Conservation (phyloP, 2,888 invertebrate species). For the Pachliopta kotzebuea region DNA sequence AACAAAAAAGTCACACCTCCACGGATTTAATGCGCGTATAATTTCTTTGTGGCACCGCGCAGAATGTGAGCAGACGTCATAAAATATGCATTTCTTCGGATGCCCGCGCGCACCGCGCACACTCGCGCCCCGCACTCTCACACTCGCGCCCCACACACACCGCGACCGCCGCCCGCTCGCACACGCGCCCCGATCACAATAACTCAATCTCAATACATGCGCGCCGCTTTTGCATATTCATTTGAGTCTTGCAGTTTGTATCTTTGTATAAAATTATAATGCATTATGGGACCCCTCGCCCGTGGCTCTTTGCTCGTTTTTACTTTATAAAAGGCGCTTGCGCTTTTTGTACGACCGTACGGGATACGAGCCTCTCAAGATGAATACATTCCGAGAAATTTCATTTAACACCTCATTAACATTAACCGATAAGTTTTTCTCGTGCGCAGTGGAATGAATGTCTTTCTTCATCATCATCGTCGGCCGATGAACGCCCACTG, state of each 20-base stretch:
- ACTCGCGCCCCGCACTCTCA: constrained; percentile 34
- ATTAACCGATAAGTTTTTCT: constrained; percentile 11
- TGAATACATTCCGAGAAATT: constrained; percentile 24
- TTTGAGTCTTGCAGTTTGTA: constrained; percentile 71
- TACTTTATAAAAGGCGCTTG: constrained; percentile 46
- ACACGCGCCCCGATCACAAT: constrained; percentile 63
- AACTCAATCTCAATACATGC: constrained; percentile 73
- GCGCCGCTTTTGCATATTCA: constrained; percentile 76
- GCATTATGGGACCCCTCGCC: constrained; percentile 69
- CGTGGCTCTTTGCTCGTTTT: constrained; percentile 49
- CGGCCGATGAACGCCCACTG: too few relatives aligned
- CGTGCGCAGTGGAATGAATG: too few relatives aligned
- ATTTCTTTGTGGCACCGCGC: constrained; percentile 81
- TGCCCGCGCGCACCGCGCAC: constrained; percentile 47
- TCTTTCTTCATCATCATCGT: too few relatives aligned
- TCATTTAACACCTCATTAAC: constrained; percentile 27
- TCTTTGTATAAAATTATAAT: constrained; percentile 81
- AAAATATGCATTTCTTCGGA: constrained; percentile 79
- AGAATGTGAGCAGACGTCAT: constrained; percentile 79
- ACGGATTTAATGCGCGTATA: constrained; percentile 79
- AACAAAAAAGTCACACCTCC: constrained; percentile 65
- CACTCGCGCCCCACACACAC: constrained; percentile 22
- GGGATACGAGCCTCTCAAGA: constrained; percentile 17
- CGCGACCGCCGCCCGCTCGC: constrained; percentile 38
- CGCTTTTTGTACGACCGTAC: constrained; percentile 22